phyloP scores from a whole-genome alignment of 2,888 invertebrate genomes.

The Oasisia sp. region DNA sequence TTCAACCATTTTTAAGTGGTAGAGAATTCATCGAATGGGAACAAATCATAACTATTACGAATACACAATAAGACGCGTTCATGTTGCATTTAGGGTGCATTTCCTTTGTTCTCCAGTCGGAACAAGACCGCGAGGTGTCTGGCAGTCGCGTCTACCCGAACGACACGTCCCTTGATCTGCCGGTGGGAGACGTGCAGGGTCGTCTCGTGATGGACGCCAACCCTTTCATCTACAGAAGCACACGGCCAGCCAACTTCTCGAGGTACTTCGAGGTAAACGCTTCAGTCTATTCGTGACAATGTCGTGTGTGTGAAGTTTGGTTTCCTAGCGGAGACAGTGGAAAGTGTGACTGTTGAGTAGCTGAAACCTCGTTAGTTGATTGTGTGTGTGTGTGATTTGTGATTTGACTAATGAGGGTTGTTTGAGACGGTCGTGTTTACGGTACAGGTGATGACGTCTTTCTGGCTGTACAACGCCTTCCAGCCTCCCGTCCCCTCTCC shows the following conservation, averaged over 20 bases:
- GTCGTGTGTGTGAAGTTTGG: background rate
- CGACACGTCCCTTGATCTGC: background rate
- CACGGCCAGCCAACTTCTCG: slow-evolving; percentile 44
- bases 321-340: too few relatives aligned
- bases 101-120: background rate
- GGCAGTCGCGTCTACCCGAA: background rate
- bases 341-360: too few relatives aligned
- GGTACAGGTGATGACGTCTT: slow-evolving; percentile 30
- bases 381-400: background rate
- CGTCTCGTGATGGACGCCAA: slow-evolving; percentile 41
- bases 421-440: background rate
- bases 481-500: background rate
- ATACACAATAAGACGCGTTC: background rate
- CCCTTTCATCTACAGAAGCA: slow-evolving; percentile 41
- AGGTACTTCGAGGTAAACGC: slow-evolving; percentile 50
- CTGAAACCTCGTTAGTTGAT: too few relatives aligned
- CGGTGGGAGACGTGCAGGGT: background rate
- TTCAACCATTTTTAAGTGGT: background rate
- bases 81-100: background rate
- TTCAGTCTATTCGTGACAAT: background rate
- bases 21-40: background rate
- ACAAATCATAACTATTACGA: background rate
- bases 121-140: background rate
- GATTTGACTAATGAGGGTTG: background rate
- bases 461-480: slow-evolving; percentile 36